phyloP scores from a whole-genome alignment of 2,888 invertebrate genomes.

The Caprella mutica region DNA sequence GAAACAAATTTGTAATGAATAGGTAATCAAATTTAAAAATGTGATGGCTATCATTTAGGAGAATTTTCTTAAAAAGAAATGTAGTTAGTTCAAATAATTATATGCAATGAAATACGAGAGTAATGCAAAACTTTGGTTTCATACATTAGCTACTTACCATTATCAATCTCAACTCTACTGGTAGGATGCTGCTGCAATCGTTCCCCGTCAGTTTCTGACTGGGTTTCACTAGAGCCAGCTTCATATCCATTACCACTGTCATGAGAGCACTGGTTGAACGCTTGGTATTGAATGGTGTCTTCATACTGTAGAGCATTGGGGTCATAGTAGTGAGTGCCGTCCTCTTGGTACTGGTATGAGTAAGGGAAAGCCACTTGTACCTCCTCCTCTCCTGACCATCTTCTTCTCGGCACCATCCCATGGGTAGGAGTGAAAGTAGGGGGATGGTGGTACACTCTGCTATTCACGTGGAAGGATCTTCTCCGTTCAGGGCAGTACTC shows the following conservation, averaged over 20 bases:
- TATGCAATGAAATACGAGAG: too few species aligned
- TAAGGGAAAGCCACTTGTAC: too few species aligned
- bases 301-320: neutral
- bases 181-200: neutral
- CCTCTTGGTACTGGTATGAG: neutral
- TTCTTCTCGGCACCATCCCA: too few species aligned
- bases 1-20: neutral
- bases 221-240: constrained; percentile 8
- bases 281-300: too few species aligned
- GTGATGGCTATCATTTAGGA: too few species aligned
- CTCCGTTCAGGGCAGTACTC: constrained; percentile 1
- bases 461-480: constrained; percentile 1
- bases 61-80: too few species aligned
- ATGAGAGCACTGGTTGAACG: neutral
- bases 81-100: too few species aligned
- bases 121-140: too few species aligned
- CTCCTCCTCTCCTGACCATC: constrained; percentile 5
- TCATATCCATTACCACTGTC: constrained; percentile 4
- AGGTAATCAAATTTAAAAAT: neutral
- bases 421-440: neutral
- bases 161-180: neutral
- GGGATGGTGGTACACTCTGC: too few species aligned
- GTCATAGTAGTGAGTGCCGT: neutral
- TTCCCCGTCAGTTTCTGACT: neutral
- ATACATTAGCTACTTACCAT: too few species aligned